Evolutionary conservation across 2,888 invertebrate species (phyloP).

Genomic region (Volucella bombylans): DNA sequence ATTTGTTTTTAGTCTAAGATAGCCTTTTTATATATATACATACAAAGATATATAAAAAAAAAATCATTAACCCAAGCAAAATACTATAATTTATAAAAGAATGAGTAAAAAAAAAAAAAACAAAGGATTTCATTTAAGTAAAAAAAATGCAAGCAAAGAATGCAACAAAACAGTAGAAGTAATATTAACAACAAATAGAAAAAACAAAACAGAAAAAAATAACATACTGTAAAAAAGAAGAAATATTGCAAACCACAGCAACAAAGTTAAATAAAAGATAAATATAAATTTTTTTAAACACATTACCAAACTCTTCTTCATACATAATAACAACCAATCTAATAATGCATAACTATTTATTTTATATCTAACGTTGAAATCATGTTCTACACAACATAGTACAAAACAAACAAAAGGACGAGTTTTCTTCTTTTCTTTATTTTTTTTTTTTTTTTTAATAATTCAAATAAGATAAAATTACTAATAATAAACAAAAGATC

Average conservation of each 20-base stretch:
- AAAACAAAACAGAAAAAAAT: no score
- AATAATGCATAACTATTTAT: constrained; percentile 71
- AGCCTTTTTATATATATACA: constrained; percentile 53
- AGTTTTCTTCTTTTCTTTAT: constrained; percentile 56
- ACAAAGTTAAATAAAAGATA: constrained; percentile 40
- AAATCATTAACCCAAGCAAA: constrained; percentile 45
- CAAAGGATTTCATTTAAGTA: constrained; percentile 62
- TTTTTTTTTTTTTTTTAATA: constrained; percentile 63
- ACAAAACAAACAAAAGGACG: constrained; percentile 72
- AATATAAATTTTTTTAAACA: constrained; percentile 58
- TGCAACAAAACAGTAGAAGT: constrained; percentile 49
- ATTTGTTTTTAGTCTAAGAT: constrained; percentile 63
- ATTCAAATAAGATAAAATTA: constrained; percentile 71
- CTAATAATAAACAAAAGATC: constrained; percentile 56
- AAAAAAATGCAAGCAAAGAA: constrained; percentile 48
- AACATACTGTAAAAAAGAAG: constrained; percentile 38
- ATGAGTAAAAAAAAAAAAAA: constrained; percentile 43
- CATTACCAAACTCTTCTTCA: constrained; percentile 73
- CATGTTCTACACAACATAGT: constrained; percentile 71
- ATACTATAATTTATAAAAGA: constrained; percentile 37
- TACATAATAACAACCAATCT: constrained; percentile 66
- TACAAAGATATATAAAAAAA: constrained; percentile 17
- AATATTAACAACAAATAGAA: constrained; percentile 53
- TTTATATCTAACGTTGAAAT: constrained; percentile 72
- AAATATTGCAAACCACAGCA: constrained; percentile 45